Conservation (phyloP, 2,888 invertebrate species). For the Xestia sexstrigata region DNA sequence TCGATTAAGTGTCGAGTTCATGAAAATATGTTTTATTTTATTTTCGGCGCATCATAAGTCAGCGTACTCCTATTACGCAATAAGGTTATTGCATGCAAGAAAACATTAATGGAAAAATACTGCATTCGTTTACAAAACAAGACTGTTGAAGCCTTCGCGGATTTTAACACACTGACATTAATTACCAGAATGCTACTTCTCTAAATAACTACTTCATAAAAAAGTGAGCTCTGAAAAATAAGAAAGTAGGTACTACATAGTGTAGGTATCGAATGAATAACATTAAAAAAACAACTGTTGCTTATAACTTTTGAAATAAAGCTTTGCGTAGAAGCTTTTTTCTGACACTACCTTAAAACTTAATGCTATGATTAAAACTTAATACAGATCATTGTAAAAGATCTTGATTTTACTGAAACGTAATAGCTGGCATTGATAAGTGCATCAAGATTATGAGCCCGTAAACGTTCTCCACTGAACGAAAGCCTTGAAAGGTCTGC, state of each 20-base stretch:
- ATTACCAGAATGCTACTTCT: not conserved
- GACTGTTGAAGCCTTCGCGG: not conserved
- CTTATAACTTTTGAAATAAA: not conserved
- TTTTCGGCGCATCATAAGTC: conserved; percentile 15
- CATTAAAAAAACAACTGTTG: not conserved
- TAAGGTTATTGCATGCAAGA: not conserved
- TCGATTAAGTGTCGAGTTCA: conserved; percentile 16
- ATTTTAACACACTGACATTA: not conserved
- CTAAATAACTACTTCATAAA: not conserved
- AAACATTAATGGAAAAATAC: not conserved
- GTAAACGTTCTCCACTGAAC: conserved; percentile 27
- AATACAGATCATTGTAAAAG: not conserved
- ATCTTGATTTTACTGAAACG: conserved; percentile 9
- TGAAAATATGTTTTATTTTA: conserved; percentile 35
- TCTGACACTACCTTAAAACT: too few species aligned
- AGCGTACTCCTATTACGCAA: not conserved
- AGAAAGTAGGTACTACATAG: not conserved
- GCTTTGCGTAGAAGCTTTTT: not conserved
- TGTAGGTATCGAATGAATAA: not conserved
- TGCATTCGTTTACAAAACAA: not conserved
- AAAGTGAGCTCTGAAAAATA: not conserved
- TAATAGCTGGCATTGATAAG: conserved; percentile 33
- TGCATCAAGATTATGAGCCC: conserved; percentile 18
- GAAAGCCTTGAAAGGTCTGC: conserved; percentile 27
- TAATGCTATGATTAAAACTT: not conserved